Evolutionary conservation across 1,140 invertebrate genomes (phyloP), one percentile per base, ranked within the genome.

Genomic region (Dinothrombium tinctorium): DNA sequence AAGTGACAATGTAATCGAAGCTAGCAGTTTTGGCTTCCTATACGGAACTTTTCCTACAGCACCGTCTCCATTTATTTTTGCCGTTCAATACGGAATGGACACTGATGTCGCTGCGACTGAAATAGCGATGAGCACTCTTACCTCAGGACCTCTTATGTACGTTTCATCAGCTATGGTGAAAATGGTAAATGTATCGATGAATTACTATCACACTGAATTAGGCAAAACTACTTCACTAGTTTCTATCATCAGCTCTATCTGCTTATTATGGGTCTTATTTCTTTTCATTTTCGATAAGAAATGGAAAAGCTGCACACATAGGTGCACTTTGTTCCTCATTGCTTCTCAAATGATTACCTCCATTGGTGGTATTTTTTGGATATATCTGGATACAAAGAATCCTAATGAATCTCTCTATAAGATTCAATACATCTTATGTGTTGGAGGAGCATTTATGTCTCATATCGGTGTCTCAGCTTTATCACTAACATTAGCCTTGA

Each of bases 21-120:
- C 23, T 5, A 80, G 78, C 48, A 89, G 81, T 37, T 94, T 82
- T 59, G 86, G 78, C 0, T 95, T 94, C 62, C 64, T 95, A 0
- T 95, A 95, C 59, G 87, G 89, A 38, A 92, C 83, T 1, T 80
- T 94, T 57, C 89, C 87, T 2, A 74, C 84, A 25, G 86, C 87
- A 21, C 87, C 89, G 0, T 81, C 81, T 29, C 76, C 89, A 4
- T 92, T 90, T 59, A 79, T 95, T 6, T 89, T 89, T 59, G 82
- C 86, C 2, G 71, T 76, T 26, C 71, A 82, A 41, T 94, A 89
- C 56, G 21, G 21, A 8, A 3, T 47, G 4, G 21, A 25, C 24
- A 28, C 46, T 25, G 17, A 25, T 8, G 35, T 47, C 61, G 76
- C 82, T 56, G 82, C 86, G 2, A 76, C 74, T 43, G 74, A 78